Base-by-base conservation (phyloP, 2,888 invertebrate genomes). In the Elmis aenea region DNA sequence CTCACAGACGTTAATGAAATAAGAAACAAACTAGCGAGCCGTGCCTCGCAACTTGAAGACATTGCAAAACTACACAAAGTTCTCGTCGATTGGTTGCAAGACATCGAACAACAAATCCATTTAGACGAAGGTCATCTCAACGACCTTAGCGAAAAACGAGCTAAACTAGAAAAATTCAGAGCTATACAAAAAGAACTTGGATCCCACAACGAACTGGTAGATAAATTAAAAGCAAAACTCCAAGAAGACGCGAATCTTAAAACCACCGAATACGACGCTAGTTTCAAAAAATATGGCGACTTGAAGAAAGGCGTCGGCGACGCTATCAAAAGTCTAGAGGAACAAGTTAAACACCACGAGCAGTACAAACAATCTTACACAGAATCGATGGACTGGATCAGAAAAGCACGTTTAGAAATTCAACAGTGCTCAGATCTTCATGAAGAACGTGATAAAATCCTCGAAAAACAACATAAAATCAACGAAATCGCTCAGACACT, bases 81-180 rank as follows among this genome's bases (percentile, higher is more conserved):
- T 23, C 73, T 94, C 36, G 72, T 80, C 3, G 87, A 89, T 58
- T 94, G 94, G 91, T 69, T 95, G 36, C 84, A 87, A 43, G 94
- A 94, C 57, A 79, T 90, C 40, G 89, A 91, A 57, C 80, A 82
- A 27, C 90, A 89, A 64, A 76, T 91, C 4, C 82, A 83, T 57
- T 77, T 81, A 2, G 80, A 83, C 42, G 82, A 85, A 55, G 76
- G 75, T 5, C 77, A 79, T 40, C 75, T 86, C 14, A 86, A 89
- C 54, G 93, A 94, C 61, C 70, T 94, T 2, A 87, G 90, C 31
- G 95, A 95, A 61, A 95, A 94, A 67, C 83, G 88, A 51, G 85
- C 91, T 0, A 81, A 85, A 24, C 62, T 93, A 11, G 94, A 95
- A 62, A 94, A 92, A 64, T 86, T 85, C 65, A 85, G 81, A 58